Evolutionary conservation across 2,113 vertebrate genomes (phyloP).

Genomic region (Castor canadensis): DNA sequence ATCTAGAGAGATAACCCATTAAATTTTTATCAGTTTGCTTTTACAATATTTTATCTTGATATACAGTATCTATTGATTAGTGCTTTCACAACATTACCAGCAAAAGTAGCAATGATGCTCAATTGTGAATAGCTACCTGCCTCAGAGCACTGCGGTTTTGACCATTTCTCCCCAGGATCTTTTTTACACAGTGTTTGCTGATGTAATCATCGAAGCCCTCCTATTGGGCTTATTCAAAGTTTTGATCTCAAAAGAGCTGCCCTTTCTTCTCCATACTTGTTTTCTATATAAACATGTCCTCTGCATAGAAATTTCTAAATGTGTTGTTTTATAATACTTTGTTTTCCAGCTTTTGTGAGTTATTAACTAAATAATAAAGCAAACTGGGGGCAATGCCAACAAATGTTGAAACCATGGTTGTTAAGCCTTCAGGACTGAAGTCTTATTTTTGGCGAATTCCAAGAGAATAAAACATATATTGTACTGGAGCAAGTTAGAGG

Average conservation of each 20-base stretch:
- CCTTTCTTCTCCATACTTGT: neutral
- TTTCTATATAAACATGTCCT: constrained; percentile 33
- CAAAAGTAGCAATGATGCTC: neutral
- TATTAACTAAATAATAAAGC: constrained; percentile 44
- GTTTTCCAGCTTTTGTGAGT: neutral
- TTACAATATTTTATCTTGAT: neutral
- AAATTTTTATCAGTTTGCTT: neutral
- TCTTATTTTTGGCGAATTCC: constrained; percentile 5
- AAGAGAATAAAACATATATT: constrained; percentile 17
- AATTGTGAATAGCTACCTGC: neutral
- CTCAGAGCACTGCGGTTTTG: neutral
- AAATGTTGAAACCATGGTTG: constrained; percentile 20
- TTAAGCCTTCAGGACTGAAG: constrained; percentile 20
- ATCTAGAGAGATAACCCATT: neutral
- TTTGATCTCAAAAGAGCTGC: neutral
- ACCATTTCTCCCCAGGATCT: neutral
- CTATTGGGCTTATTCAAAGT: constrained; percentile 2
- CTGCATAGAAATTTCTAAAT: constrained; percentile 29
- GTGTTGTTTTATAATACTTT: constrained; percentile 38
- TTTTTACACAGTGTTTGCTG: neutral
- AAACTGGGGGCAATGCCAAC: constrained; percentile 14
- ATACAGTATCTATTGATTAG: neutral
- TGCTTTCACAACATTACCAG: neutral
- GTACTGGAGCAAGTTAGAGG: neutral
- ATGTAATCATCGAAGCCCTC: neutral